Conservation (phyloP, 2,113 vertebrate species). For the Chitala chitala region DNA sequence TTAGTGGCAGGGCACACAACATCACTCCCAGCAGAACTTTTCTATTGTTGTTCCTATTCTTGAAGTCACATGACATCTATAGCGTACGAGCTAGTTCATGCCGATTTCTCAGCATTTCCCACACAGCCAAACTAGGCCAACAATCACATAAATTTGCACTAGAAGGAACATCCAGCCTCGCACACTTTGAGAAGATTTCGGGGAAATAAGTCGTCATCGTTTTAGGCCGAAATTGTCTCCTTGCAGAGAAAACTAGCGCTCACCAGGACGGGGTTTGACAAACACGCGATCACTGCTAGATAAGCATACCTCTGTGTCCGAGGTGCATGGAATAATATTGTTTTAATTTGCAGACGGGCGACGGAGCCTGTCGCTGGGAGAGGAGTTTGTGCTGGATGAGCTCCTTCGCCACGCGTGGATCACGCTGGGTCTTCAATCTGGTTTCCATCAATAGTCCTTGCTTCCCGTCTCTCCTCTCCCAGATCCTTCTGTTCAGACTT, state of each 20-base stretch:
- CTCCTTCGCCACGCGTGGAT: neutral
- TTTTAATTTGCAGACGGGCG: slow-evolving; percentile 21
- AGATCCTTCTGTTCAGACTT: slow-evolving; percentile 19
- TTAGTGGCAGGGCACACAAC: neutral
- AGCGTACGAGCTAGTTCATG: neutral
- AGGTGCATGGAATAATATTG: slow-evolving; percentile 23
- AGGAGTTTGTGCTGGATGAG: neutral
- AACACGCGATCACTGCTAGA: neutral
- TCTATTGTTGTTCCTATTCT: neutral
- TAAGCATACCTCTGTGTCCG: neutral
- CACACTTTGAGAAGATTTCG: too few relatives aligned
- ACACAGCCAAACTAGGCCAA: neutral
- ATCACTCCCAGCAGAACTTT: neutral
- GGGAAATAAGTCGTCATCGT: neutral
- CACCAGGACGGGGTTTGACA: neutral
- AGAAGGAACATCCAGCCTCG: too few relatives aligned
- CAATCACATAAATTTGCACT: neutral
- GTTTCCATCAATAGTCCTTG: slow-evolving; percentile 27
- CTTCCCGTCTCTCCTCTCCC: slow-evolving; percentile 5
- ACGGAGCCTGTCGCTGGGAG: neutral
- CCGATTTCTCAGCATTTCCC: neutral
- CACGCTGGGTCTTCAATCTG: slow-evolving; percentile 17
- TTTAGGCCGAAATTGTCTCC: neutral
- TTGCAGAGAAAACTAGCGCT: neutral
- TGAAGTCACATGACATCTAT: neutral